Evolutionary conservation across 2,113 vertebrate species (phyloP).

Genomic region (Pluvialis apricaria): DNA sequence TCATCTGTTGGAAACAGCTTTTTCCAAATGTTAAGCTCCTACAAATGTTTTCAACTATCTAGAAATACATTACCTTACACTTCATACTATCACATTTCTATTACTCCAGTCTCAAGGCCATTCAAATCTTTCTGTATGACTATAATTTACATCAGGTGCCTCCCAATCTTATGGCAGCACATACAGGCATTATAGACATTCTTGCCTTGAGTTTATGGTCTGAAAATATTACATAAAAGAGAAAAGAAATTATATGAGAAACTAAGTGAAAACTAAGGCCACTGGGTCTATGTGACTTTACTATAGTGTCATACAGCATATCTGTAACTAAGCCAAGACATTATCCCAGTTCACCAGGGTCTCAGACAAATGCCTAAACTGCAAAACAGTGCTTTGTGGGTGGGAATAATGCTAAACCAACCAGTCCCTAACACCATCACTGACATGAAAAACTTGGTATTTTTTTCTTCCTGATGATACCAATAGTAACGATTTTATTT

Average conservation of each 20-base stretch:
- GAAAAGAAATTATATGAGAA: not conserved
- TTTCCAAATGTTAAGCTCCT: not conserved
- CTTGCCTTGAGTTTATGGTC: not conserved
- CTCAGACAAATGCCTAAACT: not conserved
- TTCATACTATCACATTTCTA: not conserved
- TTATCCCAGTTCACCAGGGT: not conserved
- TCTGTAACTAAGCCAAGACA: not conserved
- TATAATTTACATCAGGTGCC: not conserved
- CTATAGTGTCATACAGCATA: rapidly evolving
- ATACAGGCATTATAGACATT: not conserved
- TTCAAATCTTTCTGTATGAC: not conserved
- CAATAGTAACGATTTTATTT: not conserved
- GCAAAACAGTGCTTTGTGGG: not conserved
- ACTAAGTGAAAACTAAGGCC: not conserved
- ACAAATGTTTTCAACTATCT: not conserved
- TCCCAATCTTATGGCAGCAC: not conserved
- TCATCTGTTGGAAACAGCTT: not conserved
- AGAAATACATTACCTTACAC: not conserved
- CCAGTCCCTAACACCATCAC: not conserved
- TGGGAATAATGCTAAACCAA: not conserved
- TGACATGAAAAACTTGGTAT: not conserved
- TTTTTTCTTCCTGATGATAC: not conserved
- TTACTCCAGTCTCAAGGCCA: not conserved
- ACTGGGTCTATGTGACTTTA: not conserved
- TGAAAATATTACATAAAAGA: not conserved